Conservation (phyloP, 2,113 vertebrate species). For the Prunella fulvescens region DNA sequence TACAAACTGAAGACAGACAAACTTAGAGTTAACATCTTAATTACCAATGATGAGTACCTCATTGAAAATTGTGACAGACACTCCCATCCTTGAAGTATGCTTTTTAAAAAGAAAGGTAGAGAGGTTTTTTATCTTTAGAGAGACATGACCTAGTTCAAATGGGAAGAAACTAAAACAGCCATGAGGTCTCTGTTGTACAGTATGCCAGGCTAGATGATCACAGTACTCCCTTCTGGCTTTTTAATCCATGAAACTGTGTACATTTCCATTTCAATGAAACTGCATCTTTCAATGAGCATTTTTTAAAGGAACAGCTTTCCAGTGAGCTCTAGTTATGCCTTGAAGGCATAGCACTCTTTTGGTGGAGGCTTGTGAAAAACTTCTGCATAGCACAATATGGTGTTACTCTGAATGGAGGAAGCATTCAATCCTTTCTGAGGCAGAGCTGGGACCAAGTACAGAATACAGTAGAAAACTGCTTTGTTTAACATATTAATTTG, state of each 20-base stretch:
- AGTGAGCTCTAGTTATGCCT: slow-evolving; percentile 50
- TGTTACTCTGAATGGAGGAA: slow-evolving; percentile 26
- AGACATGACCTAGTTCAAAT: slow-evolving; percentile 54
- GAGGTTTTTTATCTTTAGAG: slow-evolving; percentile 5
- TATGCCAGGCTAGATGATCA: slow-evolving; percentile 56
- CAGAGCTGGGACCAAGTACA: neutral
- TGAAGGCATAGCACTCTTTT: slow-evolving; percentile 57
- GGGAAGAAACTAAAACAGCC: slow-evolving; percentile 36
- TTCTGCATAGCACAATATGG: slow-evolving; percentile 54
- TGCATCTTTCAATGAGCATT: slow-evolving; percentile 55
- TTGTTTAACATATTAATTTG: slow-evolving; percentile 4
- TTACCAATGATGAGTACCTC: neutral
- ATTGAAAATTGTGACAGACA: slow-evolving; percentile 8
- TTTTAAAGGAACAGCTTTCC: slow-evolving; percentile 56
- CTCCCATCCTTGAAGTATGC: neutral
- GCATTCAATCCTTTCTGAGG: slow-evolving; percentile 22
- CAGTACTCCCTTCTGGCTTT: slow-evolving; percentile 60
- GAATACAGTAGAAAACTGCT: neutral
- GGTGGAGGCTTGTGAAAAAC: slow-evolving; percentile 55
- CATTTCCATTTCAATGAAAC: slow-evolving; percentile 65
- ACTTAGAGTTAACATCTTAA: slow-evolving; percentile 30
- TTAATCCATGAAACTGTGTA: slow-evolving; percentile 60
- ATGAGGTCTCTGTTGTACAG: slow-evolving; percentile 56
- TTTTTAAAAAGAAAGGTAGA: slow-evolving; percentile 27
- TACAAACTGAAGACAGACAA: neutral